Evolutionary conservation across 2,888 invertebrate species (phyloP), one percentile per base, ranked within the genome.

Genomic region (Drosophila seclusa): DNA sequence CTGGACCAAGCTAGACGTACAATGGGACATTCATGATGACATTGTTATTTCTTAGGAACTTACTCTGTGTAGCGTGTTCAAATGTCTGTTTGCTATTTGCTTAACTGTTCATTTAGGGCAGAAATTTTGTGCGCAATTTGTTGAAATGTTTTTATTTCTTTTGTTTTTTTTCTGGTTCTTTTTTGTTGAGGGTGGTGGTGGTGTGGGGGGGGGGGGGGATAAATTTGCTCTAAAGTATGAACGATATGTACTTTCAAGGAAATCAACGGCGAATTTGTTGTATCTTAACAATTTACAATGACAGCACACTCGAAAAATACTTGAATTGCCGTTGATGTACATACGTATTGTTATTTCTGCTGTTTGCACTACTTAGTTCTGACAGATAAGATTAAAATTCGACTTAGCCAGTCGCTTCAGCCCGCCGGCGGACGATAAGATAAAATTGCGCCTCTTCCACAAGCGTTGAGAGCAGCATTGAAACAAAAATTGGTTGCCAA

Each of bases 361-460:
- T 85, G 86, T 88, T 85, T 88, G 88, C 79, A 88, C 80, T 88
- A 83, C 86, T 88, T 88, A 88, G 80, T 86, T 83, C 77, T 78
- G 85, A 68, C 75, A 82, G 85, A 85, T 85, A 85, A 85, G 85
- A 85, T 85, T 86, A 88, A 80, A 80, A 81, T 85, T 72, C 78
- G 88, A 82, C 83, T 84, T 87, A 85, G 82, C 70, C 76, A 40
- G 78, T 38, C 40, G 68, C 55, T 42, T 59, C 66, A 38, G 53
- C 59, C 32, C 36, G 63, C 65, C 32, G 21, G 38, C 2, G 21
- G 48, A 48, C 64, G 88, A 85, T 88, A 88, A 88, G 88, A 85
- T 88, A 85, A 84, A 80, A 73, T 50, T 52, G 72, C 42, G 50
- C 21, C 68, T 61, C 53, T 45, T 32, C 55, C 52, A 61, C 36